Percentiles rank a stretch among this genome's conserved stretches.
These are phyloP conservation scores for Alviniconcha strummeri DNA, from an alignment of 2,888 invertebrate species.

Conservation along the genomic window DNA sequence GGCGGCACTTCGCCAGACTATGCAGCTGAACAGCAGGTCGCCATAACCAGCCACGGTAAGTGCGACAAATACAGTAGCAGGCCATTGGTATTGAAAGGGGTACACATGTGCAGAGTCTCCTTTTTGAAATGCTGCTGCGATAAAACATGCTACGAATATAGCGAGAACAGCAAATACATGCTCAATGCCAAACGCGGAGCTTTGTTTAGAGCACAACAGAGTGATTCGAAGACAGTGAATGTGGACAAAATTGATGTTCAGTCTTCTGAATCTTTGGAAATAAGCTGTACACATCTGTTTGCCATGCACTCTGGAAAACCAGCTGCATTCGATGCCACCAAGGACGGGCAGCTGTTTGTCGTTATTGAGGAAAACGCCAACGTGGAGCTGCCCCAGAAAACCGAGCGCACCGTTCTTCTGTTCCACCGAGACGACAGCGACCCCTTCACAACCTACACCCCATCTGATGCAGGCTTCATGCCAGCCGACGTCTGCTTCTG, in stretches of 20 bases:
- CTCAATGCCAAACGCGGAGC: not conserved
- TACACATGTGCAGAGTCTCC: too few species aligned
- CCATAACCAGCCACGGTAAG: too few species aligned
- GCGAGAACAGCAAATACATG: not conserved
- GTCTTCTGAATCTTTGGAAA: too few species aligned
- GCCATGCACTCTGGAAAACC: too few species aligned
- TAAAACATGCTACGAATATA: not conserved
- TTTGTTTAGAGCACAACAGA: not conserved
- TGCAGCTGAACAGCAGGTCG: not conserved
- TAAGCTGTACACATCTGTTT: too few species aligned
- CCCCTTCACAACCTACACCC: conserved; percentile 1
- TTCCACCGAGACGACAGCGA: not conserved
- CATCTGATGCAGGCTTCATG: not conserved
- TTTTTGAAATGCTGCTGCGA: not conserved
- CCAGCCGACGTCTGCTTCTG: conserved; percentile 25
- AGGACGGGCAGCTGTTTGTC: not conserved
- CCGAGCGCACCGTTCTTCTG: not conserved
- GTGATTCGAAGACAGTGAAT: not conserved
- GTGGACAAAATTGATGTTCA: not conserved
- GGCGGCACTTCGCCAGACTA: not conserved
- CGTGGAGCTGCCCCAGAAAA: not conserved
- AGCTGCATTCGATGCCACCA: not conserved
- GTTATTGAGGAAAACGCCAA: not conserved
- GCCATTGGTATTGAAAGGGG: not conserved
- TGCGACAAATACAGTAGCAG: not conserved